Evolutionary conservation across 2,888 invertebrate species (phyloP), one percentile per base, ranked within the genome.

Genomic region (Sussaba pulchella): DNA sequence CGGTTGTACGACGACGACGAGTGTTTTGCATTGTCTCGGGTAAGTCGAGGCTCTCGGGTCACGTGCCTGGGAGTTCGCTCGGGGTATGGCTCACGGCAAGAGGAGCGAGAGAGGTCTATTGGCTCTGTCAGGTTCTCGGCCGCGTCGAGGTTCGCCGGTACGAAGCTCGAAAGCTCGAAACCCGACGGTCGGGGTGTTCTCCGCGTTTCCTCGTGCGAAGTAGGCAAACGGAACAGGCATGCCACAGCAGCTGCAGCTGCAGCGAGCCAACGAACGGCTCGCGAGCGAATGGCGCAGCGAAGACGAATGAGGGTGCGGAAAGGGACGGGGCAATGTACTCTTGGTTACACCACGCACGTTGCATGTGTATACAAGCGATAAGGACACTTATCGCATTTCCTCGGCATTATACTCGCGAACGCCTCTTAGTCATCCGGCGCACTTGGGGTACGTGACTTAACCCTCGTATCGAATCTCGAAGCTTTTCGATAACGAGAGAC

Each of bases 11-110:
- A 71, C 59, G 59, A 71, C 71, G 79, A 66, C 64, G 39, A 79
- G 75, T 75, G 70, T 80, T 80, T 80, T 71, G 79, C 79, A 80
- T 80, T 80, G 79, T 80, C 61, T 80, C 75, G 71, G 52, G 59
- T 66, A 54, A 80, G 66, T 80, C 79, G 66, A 45, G 59, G 75
- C 75, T 75, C 31, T 57, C 57, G 69, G 79, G 75, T 80, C 79
- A 80, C 79, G 79, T 80, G 74, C 69, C 73, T 54, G 45, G 50
- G 41, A 21, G 70, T 70, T 57, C 31, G 4, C 31, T 64, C 57
- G 66, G 47, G 41, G 64, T 63, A 47, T 31, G 69, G 73, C 52
- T 67, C 39, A 47, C 43, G 41, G 57, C 41, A 26, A 64, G 69
- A 52, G 64, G 74, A 26, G 10, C 10, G 10, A 39, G 50, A n/a